Conservation (phyloP, 92 coral and sea anemone genomes). For the Paragorgia papillata region DNA sequence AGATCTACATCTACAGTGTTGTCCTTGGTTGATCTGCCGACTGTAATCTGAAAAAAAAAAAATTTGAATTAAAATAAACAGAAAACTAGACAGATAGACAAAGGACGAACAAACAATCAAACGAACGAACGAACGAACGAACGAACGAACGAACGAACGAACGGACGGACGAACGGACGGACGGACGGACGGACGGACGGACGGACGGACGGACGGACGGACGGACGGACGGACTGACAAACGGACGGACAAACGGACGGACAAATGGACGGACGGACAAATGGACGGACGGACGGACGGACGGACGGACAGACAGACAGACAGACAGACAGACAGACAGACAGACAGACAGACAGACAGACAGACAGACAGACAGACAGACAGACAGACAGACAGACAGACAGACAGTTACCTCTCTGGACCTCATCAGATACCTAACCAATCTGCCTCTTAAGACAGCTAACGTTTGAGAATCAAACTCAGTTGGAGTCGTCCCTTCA, state of each 20-base stretch:
- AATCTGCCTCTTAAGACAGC: constrained; percentile 97
- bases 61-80: not conserved
- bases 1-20: constrained; percentile 93
- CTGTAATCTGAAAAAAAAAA: constrained; percentile 68
- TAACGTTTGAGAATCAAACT: constrained; percentile 89
- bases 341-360: no score
- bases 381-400: no score
- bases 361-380: no score
- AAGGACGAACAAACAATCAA: not conserved
- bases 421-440: constrained; percentile 94
- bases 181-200: no score
- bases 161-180: no score
- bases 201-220: no score
- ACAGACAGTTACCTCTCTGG: constrained; percentile 80
- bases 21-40: constrained; percentile 91
- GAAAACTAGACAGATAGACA: not conserved
- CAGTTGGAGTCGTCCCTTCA: constrained; percentile 73
- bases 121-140: no score
- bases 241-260: not conserved
- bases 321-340: no score
- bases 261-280: not conserved
- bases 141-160: no score
- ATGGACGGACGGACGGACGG: not conserved
- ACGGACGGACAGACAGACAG: no score
- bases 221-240: not conserved